Evolutionary conservation across 2,888 invertebrate genomes (phyloP), one percentile per base, ranked within the genome.

Genomic region (Abrostola triplasia): DNA sequence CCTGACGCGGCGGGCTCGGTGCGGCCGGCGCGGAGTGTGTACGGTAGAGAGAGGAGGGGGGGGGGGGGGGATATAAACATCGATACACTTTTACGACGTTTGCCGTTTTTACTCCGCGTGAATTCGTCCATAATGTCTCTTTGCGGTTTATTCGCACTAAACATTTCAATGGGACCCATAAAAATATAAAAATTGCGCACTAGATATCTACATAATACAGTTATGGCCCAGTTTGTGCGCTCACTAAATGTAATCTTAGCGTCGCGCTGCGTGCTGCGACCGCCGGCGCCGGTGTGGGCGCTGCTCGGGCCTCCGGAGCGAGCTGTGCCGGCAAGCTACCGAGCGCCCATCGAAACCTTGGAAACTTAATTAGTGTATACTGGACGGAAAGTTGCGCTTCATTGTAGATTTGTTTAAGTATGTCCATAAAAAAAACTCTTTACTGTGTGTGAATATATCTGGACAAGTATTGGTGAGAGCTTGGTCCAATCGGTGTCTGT

Each of bases 21-120:
- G n/a, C n/a, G n/a, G n/a, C n/a, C n/a, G n/a, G n/a, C n/a, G 44
- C 13, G 0, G 24, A 6, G 41, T 36, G 35, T n/a, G 12, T 8
- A 13, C 44, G 13, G 24, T 37, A 10, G 1, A 10, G 42, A 10
- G 1, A 10, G 38, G 6, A 38, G n/a, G 52, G 38, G 47, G 13
- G 6, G 49, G 7, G 40, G 24, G 36, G 7, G 11, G 24, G 10
- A 35, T 11, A 13, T 48, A 49, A 49, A 53, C 59, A 48, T 57
- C 62, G 56, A 57, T 67, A 63, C 56, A 72, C 9, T 72, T 67
- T 71, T 67, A 72, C 54, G 59, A 65, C 44, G n/a, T 44, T 38
- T 35, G 5, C 36, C 35, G 54, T 38, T 37, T 53, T 48, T 41
- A 13, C 44, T 61, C n/a, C 5, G 41, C 41, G 47, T 47, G 59